Base-by-base conservation (phyloP, 2,888 invertebrate genomes). In the Ashinkailepas kermadecensis region DNA sequence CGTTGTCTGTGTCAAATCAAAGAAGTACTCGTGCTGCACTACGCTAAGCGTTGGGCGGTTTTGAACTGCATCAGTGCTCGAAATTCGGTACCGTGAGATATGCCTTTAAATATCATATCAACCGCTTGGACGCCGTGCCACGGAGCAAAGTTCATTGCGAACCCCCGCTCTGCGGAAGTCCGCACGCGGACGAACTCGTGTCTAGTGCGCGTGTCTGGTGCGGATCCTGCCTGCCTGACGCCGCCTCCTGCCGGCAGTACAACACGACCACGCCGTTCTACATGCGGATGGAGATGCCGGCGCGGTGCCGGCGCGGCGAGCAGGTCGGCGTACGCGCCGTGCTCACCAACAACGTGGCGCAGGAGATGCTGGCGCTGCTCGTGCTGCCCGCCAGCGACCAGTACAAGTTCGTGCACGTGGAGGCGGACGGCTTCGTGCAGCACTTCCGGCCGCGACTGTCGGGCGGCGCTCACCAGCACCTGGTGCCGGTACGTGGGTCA, bases 321-420 rank as follows among this genome's bases (percentile, higher is more conserved):
- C 90, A 90, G 85, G 86, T 88, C 10, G 87, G 87, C 0, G 84
- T 88, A 57, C 85, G 87, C 15, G 83, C 86, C 18, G 85, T 87
- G 83, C 84, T 87, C 10, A 85, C 86, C 84, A 88, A 87, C 83
- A 86, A 86, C 81, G 85, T 86, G n/a, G 85, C 85, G 0, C 84
- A 85, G 65, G 86, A 87, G 82, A 85, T 87, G 81, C 85, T 87
- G 74, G 86, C 86, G 39, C 85, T 89, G 81, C 85, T 90, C 3
- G 88, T 88, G 15, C 86, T 90, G 81, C 87, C 88, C 81, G 89
- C 87, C 23, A 89, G 89, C 0, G 86, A 87, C 11, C 87, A 89
- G 80, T 89, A 89, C 84, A 86, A 88, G 82, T 90, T 90, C 85
- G 88, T 90, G 9, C 87, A 89, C 81, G 90, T 90, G 0, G 90